A percentile compares a stretch with the other conserved stretches of the same genome.
These are phyloP conservation scores for Physella acuta DNA, from an alignment of 1,140 invertebrate species.

Conservation along the genomic window DNA sequence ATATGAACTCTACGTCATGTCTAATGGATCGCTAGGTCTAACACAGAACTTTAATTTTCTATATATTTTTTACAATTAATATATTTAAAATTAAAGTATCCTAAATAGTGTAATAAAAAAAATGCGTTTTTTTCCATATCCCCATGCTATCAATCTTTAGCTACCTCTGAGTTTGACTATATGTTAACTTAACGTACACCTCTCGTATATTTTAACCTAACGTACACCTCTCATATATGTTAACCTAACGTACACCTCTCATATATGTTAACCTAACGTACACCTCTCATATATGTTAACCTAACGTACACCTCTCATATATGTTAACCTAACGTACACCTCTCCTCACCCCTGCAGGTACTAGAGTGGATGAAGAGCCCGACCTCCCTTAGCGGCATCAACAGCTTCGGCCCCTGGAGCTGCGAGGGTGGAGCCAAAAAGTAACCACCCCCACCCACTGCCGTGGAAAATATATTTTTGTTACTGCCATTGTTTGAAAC, in stretches of 20 bases:
- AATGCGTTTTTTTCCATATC: no score
- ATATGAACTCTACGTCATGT: no score
- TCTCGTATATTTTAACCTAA: background rate
- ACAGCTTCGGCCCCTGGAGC: constrained; percentile 57
- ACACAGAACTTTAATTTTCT: no score
- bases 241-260: background rate
- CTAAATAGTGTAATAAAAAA: no score
- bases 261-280: background rate
- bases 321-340: background rate
- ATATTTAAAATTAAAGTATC: no score
- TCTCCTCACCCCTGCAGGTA: background rate
- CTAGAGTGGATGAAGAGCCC: constrained; percentile 97
- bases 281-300: background rate
- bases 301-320: background rate
- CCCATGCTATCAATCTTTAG: no score
- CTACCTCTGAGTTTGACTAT: no score
- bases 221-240: background rate
- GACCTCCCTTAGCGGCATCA: constrained; percentile 77
- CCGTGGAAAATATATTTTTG: no score
- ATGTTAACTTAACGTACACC: background rate
- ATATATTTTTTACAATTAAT: no score
- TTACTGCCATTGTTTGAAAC: no score
- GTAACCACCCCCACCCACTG: background rate
- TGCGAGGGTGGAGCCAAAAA: constrained; percentile 27
- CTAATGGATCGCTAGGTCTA: no score